Evolutionary conservation across 2,888 invertebrate species (phyloP).

Genomic region (Agonopterix alstromeriana): DNA sequence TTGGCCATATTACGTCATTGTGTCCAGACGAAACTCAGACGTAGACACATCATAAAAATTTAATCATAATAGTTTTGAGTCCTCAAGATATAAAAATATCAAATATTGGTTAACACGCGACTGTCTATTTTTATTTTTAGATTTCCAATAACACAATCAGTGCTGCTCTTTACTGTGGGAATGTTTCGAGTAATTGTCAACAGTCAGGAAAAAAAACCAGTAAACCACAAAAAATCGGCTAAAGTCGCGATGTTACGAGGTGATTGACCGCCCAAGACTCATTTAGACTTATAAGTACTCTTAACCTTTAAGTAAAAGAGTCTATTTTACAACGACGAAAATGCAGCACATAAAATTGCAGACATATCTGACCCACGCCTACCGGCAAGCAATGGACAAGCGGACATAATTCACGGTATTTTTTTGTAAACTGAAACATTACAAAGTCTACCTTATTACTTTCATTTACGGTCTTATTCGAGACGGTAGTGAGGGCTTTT

Average conservation of each 20-base stretch:
- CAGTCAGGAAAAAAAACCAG: slow-evolving; percentile 29
- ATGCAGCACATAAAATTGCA: slow-evolving; percentile 42
- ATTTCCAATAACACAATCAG: slow-evolving; percentile 26
- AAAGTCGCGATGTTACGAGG: slow-evolving; percentile 42
- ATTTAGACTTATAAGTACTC: slow-evolving; percentile 31
- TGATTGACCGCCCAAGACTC: slow-evolving; percentile 39
- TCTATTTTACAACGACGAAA: slow-evolving; percentile 41
- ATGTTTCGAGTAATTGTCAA: slow-evolving; percentile 45
- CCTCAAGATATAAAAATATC: no score
- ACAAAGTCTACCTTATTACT: slow-evolving; percentile 36
- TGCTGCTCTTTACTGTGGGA: slow-evolving; percentile 31
- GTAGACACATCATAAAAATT: no score
- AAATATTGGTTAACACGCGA: no score
- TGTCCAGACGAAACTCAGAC: no score
- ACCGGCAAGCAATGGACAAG: slow-evolving; percentile 55
- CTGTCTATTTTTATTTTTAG: slow-evolving; percentile 2
- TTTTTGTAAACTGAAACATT: slow-evolving; percentile 24
- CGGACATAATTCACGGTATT: slow-evolving; percentile 65
- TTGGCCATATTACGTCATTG: no score
- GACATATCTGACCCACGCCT: slow-evolving; percentile 68
- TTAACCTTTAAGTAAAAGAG: slow-evolving; percentile 21
- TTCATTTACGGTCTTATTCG: slow-evolving; percentile 33
- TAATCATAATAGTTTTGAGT: no score
- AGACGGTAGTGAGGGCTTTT: slow-evolving; percentile 13
- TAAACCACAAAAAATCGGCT: slow-evolving; percentile 33